Conservation (phyloP, 2,797 vertebrate species). For the Anniella stebbinsi region DNA sequence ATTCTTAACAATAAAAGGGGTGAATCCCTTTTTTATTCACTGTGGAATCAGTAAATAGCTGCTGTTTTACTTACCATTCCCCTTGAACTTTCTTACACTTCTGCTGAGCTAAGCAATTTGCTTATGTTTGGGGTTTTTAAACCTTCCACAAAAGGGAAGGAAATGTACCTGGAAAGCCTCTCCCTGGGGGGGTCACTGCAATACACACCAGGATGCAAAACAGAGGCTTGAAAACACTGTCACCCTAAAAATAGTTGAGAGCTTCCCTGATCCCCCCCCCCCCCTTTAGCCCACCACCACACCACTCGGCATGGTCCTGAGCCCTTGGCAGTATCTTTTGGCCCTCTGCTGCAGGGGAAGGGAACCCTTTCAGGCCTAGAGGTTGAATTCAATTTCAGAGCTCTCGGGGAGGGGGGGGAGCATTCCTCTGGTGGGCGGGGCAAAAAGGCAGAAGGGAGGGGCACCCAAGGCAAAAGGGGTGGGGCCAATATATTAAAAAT, state of each 20-base stretch:
- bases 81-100: neutral
- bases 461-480: too few relatives aligned
- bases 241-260: neutral
- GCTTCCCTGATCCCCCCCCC: neutral
- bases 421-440: too few relatives aligned
- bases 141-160: neutral
- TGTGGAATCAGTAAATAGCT: neutral
- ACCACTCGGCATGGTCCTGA: too few relatives aligned
- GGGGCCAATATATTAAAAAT: too few relatives aligned
- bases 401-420: too few relatives aligned
- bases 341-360: neutral
- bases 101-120: neutral
- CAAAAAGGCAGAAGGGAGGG: too few relatives aligned
- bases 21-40: neutral
- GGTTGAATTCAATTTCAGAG: too few relatives aligned
- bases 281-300: too few relatives aligned
- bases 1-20: constrained; percentile 12
- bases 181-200: neutral
- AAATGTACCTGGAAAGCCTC: neutral
- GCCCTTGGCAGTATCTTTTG: neutral
- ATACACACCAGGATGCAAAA: neutral
- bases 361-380: too few relatives aligned
- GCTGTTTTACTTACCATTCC: neutral
- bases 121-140: neutral
- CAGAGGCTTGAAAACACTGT: neutral